Evolutionary conservation across 2,888 invertebrate genomes (phyloP).

Genomic region (Chouioia cunea): DNA sequence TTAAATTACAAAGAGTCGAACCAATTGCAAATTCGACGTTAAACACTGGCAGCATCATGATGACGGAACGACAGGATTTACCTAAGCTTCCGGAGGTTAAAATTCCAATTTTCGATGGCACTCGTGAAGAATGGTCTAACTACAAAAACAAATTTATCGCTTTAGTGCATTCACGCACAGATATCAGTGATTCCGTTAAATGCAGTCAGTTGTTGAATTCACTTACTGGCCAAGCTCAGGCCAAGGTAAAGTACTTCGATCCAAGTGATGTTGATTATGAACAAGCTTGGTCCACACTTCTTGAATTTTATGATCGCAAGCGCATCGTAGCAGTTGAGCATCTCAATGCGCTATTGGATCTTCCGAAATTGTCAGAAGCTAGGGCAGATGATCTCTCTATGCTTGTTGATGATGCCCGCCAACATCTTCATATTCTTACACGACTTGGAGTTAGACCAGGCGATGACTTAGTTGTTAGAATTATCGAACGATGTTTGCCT

Average conservation of each 20-base stretch:
- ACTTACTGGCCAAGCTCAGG: not conserved
- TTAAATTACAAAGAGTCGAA: not conserved
- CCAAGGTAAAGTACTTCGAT: not conserved
- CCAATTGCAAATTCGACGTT: not conserved
- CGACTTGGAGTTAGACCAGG: conserved; percentile 32
- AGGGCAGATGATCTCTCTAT: conserved; percentile 31
- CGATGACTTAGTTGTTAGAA: conserved; percentile 38
- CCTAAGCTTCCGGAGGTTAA: not conserved
- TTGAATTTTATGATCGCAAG: conserved; percentile 41
- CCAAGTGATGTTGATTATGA: conserved; percentile 41
- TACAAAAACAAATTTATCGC: not conserved
- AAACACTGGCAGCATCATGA: not conserved
- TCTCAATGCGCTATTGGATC: conserved; percentile 44
- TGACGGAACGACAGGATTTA: not conserved
- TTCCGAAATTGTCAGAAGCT: conserved; percentile 32
- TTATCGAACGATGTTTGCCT: conserved; percentile 28
- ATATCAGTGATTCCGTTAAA: not conserved
- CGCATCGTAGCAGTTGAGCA: conserved; percentile 39
- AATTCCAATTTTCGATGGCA: not conserved
- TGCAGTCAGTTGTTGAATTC: not conserved
- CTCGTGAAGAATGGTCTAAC: not conserved
- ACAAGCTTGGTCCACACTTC: conserved; percentile 34
- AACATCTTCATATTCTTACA: conserved; percentile 42
- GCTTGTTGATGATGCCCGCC: conserved; percentile 44
- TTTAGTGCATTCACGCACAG: not conserved